These are phyloP conservation scores for Oreortyx pictus DNA, from an alignment of 2,797 vertebrate species.

Conservation along the genomic window DNA sequence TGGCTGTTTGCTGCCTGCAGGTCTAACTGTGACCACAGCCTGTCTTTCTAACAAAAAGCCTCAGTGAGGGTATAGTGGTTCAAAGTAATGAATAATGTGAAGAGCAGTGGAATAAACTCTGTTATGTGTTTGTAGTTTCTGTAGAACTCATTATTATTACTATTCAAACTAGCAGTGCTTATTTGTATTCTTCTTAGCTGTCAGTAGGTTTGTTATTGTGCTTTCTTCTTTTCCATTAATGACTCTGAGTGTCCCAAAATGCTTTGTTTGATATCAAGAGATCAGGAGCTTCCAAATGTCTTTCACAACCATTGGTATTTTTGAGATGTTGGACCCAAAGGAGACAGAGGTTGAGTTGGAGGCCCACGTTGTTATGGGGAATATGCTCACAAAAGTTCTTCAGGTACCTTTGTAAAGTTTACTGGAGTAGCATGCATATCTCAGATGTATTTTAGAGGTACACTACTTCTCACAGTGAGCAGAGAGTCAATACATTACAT, in stretches of 20 bases:
- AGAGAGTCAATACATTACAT: neutral
- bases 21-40: neutral
- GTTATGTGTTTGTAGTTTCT: neutral
- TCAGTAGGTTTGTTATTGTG: neutral
- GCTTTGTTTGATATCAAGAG: neutral
- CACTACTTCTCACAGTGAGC: neutral
- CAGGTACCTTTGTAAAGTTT: neutral
- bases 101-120: neutral
- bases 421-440: neutral
- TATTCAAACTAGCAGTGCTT: neutral
- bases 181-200: neutral
- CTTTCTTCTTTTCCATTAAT: neutral
- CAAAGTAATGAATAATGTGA: neutral
- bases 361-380: neutral
- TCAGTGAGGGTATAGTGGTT: neutral
- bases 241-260: neutral
- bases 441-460: neutral
- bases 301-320: neutral
- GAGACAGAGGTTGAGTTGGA: neutral
- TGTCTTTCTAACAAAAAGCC: neutral
- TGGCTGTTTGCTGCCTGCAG: neutral
- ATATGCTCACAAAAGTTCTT: neutral
- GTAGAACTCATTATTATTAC: neutral
- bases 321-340: neutral
- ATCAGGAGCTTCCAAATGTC: neutral